Conservation (phyloP, 2,888 invertebrate species). For the Steinernema carpocapsae region DNA sequence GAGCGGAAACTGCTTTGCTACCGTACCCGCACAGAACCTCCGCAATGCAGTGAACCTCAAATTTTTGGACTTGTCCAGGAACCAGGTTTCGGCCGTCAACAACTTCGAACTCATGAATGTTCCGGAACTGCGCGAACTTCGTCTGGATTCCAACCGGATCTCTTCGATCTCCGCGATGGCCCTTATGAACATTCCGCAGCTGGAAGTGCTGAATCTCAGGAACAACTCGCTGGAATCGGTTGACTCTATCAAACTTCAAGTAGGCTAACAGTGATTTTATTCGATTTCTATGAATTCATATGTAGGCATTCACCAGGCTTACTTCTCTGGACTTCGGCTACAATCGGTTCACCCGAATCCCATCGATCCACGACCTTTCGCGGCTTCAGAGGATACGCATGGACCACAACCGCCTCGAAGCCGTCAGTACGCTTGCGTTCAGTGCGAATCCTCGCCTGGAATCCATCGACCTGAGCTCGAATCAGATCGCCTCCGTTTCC, state of each 20-base stretch:
- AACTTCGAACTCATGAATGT: conserved; percentile 81
- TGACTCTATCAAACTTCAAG: conserved; percentile 1
- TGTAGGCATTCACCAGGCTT: conserved; percentile 7
- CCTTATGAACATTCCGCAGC: conserved; percentile 84
- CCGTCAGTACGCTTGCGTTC: conserved; percentile 81
- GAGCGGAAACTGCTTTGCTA: conserved; percentile 81
- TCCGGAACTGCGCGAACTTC: conserved; percentile 77
- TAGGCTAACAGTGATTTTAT: background rate
- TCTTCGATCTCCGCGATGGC: conserved; percentile 80
- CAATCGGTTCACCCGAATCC: conserved; percentile 47
- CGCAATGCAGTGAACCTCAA: conserved; percentile 79
- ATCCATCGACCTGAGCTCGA: conserved; percentile 76
- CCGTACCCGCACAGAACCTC: conserved; percentile 83
- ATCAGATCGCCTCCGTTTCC: conserved; percentile 60
- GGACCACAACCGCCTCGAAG: conserved; percentile 74
- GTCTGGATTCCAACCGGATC: conserved; percentile 73
- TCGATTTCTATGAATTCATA: background rate
- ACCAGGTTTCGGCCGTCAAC: conserved; percentile 79
- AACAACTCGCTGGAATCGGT: conserved; percentile 74
- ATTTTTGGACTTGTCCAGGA: conserved; percentile 79
- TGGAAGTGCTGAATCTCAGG: conserved; percentile 79
- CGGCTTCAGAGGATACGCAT: conserved; percentile 77
- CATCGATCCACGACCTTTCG: conserved; percentile 80
- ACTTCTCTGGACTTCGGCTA: background rate
- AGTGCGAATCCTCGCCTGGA: conserved; percentile 78